phyloP scores from a whole-genome alignment of 2,113 vertebrate species.

The Salvator merianae region DNA sequence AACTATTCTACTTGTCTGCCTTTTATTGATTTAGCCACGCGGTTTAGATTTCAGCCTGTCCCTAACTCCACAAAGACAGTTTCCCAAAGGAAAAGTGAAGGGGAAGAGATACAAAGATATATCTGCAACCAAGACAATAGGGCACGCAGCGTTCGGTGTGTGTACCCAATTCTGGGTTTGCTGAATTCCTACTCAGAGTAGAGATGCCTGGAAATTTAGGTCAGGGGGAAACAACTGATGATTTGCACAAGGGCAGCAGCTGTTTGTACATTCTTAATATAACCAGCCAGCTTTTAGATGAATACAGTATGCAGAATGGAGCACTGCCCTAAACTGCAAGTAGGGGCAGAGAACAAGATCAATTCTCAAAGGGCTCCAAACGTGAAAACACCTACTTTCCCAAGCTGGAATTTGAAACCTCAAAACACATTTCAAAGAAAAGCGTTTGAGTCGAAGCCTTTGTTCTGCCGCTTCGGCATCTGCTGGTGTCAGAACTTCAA shows the following conservation, averaged over 20 bases:
- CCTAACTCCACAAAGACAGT: not conserved
- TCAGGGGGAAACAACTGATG: not conserved
- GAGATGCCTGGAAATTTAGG: not conserved
- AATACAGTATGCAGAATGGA: not conserved
- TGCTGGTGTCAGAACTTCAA: not conserved
- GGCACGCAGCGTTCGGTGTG: not conserved
- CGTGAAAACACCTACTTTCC: not conserved
- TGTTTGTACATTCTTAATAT: not conserved
- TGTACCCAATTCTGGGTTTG: not conserved
- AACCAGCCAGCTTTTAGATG: not conserved
- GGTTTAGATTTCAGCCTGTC: not conserved
- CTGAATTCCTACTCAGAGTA: not conserved
- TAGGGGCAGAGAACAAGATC: not conserved
- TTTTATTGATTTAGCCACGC: not conserved
- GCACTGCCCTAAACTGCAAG: not conserved
- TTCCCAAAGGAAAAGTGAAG: not conserved
- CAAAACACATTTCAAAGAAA: not conserved
- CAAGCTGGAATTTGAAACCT: not conserved
- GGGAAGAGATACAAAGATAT: too few relatives aligned
- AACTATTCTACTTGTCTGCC: not conserved
- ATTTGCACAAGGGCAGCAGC: not conserved
- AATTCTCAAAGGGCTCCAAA: not conserved
- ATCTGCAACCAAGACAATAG: not conserved
- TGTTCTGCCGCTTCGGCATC: not conserved
- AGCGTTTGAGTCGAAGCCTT: not conserved